Percentiles rank a stretch among this genome's conserved stretches.
Evolutionary conservation across 1,140 invertebrate genomes (phyloP).

Genomic region (Calosoma granatense): DNA sequence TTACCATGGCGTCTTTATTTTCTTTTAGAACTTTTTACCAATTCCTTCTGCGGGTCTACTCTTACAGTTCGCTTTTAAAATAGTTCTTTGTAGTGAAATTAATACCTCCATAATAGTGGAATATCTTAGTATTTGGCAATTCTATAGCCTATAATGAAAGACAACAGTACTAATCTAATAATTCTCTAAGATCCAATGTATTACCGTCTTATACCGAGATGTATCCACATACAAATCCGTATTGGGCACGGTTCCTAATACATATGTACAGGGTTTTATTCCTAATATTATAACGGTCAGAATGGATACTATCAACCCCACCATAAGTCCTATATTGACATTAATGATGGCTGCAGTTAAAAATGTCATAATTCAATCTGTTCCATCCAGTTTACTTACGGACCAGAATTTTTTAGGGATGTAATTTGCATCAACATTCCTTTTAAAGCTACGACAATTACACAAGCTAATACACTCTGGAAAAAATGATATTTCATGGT

Average conservation of each 20-base stretch:
- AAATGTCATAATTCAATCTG: conserved; percentile 64
- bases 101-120: conserved; percentile 51
- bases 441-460: conserved; percentile 64
- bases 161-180: neutral
- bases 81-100: conserved; percentile 49
- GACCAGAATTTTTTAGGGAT: conserved; percentile 53
- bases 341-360: conserved; percentile 55
- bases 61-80: conserved; percentile 43
- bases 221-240: conserved; percentile 59
- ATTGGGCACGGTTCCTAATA: conserved; percentile 48
- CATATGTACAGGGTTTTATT: conserved; percentile 39
- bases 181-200: no score
- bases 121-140: conserved; percentile 48
- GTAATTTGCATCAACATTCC: conserved; percentile 60
- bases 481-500: no score
- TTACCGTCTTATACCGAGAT: conserved; percentile 45
- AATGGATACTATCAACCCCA: conserved; percentile 56
- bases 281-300: conserved; percentile 47
- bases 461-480: conserved; percentile 52
- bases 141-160: conserved; percentile 38
- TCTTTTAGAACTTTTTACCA: neutral
- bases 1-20: neutral
- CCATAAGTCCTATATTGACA: conserved; percentile 63
- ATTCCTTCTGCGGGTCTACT: conserved; percentile 32
- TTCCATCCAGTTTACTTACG: conserved; percentile 55